Evolutionary conservation across 2,113 vertebrate species (phyloP).

Genomic region (Corythoichthys haematopterus): DNA sequence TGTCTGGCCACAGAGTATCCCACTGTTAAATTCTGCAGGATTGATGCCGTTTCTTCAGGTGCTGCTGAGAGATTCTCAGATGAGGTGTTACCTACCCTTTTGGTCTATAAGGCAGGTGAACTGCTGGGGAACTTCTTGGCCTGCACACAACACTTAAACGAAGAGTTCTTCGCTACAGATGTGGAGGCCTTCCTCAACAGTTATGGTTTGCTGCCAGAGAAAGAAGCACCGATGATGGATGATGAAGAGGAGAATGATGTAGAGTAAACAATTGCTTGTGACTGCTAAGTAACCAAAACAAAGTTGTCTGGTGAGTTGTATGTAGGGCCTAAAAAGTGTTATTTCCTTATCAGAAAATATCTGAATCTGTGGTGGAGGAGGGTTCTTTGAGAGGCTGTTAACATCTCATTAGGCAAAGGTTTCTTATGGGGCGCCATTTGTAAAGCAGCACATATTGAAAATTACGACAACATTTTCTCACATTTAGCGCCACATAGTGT

Average conservation of each 20-base stretch:
- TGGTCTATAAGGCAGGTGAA: conserved; percentile 93
- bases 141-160: conserved; percentile 80
- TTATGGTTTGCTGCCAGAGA: conserved; percentile 90
- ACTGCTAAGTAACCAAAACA: conserved; percentile 2
- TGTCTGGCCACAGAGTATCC: conserved; percentile 85
- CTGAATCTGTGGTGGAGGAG: conserved; percentile 19
- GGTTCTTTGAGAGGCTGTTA: conserved; percentile 11
- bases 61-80: conserved; percentile 86
- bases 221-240: conserved; percentile 68
- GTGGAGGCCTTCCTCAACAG: conserved; percentile 92
- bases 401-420: conserved; percentile 7
- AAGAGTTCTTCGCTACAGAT: conserved; percentile 91
- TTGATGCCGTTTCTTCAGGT: conserved; percentile 82
- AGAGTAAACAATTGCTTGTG: conserved; percentile 64
- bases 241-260: conserved; percentile 71
- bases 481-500: no score
- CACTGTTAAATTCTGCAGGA: conserved; percentile 90
- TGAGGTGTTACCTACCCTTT: conserved; percentile 83
- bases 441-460: no score
- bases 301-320: conserved; percentile 4
- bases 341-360: conserved; percentile 4
- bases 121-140: conserved; percentile 92
- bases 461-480: no score
- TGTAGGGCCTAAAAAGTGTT: conserved; percentile 19
- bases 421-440: no score